Percentiles rank a stretch among this genome's conserved stretches.
Conservation (phyloP, 2,113 vertebrate species). For the Pardalotus punctatus region DNA sequence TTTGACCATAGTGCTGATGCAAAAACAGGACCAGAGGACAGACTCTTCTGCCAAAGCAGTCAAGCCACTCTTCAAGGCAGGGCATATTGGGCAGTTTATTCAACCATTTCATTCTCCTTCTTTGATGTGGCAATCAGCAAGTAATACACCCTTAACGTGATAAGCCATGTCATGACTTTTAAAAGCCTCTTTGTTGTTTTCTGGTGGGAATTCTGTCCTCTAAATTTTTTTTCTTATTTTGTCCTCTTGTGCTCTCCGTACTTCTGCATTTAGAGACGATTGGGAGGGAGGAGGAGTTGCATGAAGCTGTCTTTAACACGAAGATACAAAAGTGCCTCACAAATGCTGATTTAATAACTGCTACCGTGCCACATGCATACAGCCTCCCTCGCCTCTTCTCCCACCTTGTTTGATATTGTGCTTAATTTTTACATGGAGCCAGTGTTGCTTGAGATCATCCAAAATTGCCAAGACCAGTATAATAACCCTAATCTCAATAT, state of each 20-base stretch:
- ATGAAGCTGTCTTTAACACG: not conserved
- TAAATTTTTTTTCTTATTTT: not conserved
- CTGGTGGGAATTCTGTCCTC: not conserved
- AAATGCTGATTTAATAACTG: not conserved
- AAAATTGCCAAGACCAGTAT: not conserved
- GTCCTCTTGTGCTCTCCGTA: not conserved
- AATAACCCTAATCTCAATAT: not conserved
- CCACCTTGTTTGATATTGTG: not conserved
- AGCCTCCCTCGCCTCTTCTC: not conserved
- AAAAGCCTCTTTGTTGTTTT: not conserved
- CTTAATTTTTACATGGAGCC: not conserved
- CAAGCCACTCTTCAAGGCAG: not conserved
- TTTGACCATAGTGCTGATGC: not conserved
- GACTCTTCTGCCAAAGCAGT: not conserved
- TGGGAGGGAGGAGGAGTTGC: not conserved
- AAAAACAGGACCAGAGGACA: not conserved
- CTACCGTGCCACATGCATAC: not conserved
- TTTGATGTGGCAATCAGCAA: not conserved
- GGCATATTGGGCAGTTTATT: not conserved
- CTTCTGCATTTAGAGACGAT: not conserved
- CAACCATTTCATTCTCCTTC: not conserved
- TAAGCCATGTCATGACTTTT: not conserved
- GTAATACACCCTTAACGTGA: fast-evolving
- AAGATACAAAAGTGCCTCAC: not conserved
- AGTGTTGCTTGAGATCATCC: not conserved